Evolutionary conservation across 2,113 vertebrate genomes (phyloP).

Genomic region (Macrotus californicus): DNA sequence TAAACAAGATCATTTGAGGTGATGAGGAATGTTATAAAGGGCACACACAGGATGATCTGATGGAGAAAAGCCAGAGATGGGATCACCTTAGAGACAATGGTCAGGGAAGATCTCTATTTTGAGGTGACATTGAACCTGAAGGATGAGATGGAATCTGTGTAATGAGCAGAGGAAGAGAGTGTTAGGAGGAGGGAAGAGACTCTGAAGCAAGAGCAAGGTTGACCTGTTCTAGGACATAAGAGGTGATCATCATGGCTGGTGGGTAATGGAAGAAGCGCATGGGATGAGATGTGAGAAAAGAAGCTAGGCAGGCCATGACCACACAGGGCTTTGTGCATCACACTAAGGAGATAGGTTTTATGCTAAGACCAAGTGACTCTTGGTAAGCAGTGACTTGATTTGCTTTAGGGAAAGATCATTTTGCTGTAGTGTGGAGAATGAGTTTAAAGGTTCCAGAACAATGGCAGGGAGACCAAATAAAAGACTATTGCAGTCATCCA

Average conservation of each 20-base stretch:
- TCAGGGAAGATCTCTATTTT: background rate
- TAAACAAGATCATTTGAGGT: background rate
- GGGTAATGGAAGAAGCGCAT: accelerated
- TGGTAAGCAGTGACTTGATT: background rate
- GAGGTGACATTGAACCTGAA: background rate
- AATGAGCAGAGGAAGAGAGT: background rate
- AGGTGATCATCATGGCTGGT: accelerated
- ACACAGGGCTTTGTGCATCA: accelerated
- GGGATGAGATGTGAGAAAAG: background rate
- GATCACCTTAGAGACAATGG: background rate
- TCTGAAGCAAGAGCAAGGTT: background rate
- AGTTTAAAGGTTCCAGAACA: background rate
- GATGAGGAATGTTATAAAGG: background rate
- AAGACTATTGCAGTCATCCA: background rate
- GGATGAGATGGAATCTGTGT: background rate
- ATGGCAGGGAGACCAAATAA: background rate
- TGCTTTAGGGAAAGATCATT: background rate
- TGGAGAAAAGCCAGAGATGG: background rate
- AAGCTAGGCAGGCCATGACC: background rate
- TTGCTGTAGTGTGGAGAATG: background rate
- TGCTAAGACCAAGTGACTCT: background rate
- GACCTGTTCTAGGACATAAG: too few species aligned
- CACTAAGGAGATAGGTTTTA: accelerated
- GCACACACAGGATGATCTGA: background rate
- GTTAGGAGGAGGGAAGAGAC: background rate